Conservation (phyloP, 1,140 invertebrate species). For the Drosophila bocki region DNA sequence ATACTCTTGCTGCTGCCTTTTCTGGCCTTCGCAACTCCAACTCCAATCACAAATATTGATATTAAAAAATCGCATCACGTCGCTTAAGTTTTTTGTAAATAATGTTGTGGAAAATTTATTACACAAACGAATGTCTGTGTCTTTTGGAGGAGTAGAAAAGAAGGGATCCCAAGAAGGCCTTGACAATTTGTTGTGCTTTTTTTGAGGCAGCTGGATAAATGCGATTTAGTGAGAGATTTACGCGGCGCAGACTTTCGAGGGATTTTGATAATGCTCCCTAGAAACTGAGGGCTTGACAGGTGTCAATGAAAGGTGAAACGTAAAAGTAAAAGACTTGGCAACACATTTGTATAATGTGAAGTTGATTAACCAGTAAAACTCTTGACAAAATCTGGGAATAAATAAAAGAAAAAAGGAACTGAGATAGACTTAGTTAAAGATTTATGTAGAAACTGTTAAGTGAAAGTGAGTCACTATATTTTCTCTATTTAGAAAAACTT, state of each 20-base stretch:
- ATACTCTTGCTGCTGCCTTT: conserved; percentile 48
- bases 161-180: not conserved
- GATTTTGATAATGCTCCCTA: conserved; percentile 36
- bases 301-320: conserved; percentile 37
- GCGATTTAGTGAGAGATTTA: conserved; percentile 68
- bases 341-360: not conserved
- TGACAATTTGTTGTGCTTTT: conserved; percentile 14
- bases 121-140: conserved; percentile 42
- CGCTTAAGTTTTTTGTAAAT: conserved; percentile 75
- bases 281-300: conserved; percentile 38
- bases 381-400: not conserved
- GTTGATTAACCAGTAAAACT: conserved; percentile 12
- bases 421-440: not conserved
- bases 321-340: conserved; percentile 7
- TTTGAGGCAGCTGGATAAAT: conserved; percentile 67
- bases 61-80: conserved; percentile 82
- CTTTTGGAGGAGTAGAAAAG: conserved; percentile 14
- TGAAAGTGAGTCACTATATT: not conserved
- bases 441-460: not conserved
- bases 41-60: conserved; percentile 69
- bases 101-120: conserved; percentile 82
- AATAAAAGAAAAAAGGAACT: not conserved
- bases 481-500: not conserved
- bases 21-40: conserved; percentile 13
- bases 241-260: conserved; percentile 15